Base-by-base conservation (phyloP, 2,113 vertebrate genomes). In the Perca schrenkii region DNA sequence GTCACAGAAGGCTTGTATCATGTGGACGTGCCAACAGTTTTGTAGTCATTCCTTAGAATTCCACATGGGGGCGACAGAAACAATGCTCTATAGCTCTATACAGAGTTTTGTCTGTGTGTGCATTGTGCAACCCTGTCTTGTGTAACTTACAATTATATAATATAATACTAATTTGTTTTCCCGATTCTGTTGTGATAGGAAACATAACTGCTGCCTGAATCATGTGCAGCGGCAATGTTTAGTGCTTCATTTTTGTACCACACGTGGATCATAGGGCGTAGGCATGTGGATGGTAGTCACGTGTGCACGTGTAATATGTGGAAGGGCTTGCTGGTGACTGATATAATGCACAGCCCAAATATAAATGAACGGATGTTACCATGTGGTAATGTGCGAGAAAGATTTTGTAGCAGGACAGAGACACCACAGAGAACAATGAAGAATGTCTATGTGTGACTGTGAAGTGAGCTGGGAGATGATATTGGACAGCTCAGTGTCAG, bases 401-500 rank as follows among this genome's bases (percentile, higher is more conserved):
- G 12, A 22, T 65, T 13, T 25, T 4, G 5, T 8, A 34, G 19
- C 6, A 36, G 46, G 34, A 61, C 25, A 64, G 21, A 64, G 12
- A 65, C 2, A 19, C 14, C 56, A 49, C 58, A 63, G 14, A 17
- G 21, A 22, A 36, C 40, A 40, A 40, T 40, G 28, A 36, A 36
- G 21, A 34, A 54, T 21, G 36, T 34, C 6, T 28, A 4, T 61
- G 21, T 56, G 14, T 74, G 40, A 21, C 16, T 46, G 21, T 52
- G 50, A 66, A 65, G n/a, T 54, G 12, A 77, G 69, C 25, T 10
- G 58, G 28, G 25, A 58, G 77, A 16, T n/a, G 31, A 79, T 54
- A n/a, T 40, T 14, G 21, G 43, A 74, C n/a, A 40, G 58, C 67
- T 74, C 25, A 61, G 69, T 67, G 79, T 71, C 82, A 36, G 43